A percentile compares a stretch with the other conserved stretches of the same genome.
Evolutionary conservation across 2,113 vertebrate genomes (phyloP).

Genomic region (Pterocles gutturalis): DNA sequence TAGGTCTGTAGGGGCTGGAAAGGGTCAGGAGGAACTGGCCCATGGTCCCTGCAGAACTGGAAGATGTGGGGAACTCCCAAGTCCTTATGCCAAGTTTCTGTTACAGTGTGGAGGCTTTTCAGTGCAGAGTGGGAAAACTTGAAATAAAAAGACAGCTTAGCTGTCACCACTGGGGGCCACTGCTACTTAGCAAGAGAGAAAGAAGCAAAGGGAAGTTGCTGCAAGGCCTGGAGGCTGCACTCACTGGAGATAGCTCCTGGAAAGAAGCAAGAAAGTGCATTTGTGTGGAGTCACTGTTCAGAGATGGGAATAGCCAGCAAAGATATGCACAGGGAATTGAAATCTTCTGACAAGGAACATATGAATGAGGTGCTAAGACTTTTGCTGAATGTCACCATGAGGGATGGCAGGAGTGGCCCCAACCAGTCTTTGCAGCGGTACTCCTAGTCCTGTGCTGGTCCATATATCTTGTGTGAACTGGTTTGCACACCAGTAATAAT

Average conservation of each 20-base stretch:
- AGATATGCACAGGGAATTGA: not conserved
- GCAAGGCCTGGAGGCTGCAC: not conserved
- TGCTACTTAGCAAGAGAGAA: slow-evolving; percentile 55
- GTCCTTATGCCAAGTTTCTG: not conserved
- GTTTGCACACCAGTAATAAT: not conserved
- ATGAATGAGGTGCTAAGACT: not conserved
- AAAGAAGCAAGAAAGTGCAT: not conserved
- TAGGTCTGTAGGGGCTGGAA: not conserved
- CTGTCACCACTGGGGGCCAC: slow-evolving; percentile 63
- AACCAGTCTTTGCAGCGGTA: not conserved
- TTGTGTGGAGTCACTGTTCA: not conserved
- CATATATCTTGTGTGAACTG: not conserved
- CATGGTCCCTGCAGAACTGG: not conserved
- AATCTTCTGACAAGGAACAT: not conserved
- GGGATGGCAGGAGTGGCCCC: not conserved
- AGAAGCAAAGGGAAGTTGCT: not conserved
- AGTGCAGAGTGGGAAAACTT: rapidly evolving
- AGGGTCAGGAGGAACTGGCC: not conserved
- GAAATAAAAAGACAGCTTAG: not conserved
- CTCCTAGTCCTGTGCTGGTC: not conserved
- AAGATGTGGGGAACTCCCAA: not conserved
- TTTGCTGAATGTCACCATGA: not conserved
- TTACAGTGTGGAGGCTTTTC: not conserved
- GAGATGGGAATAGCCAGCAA: not conserved
- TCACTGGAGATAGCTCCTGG: not conserved